A percentile compares a stretch with the other conserved stretches of the same genome.
These are phyloP conservation scores for Pangasius djambal DNA, from an alignment of 2,797 vertebrate genomes.

Conservation along the genomic window DNA sequence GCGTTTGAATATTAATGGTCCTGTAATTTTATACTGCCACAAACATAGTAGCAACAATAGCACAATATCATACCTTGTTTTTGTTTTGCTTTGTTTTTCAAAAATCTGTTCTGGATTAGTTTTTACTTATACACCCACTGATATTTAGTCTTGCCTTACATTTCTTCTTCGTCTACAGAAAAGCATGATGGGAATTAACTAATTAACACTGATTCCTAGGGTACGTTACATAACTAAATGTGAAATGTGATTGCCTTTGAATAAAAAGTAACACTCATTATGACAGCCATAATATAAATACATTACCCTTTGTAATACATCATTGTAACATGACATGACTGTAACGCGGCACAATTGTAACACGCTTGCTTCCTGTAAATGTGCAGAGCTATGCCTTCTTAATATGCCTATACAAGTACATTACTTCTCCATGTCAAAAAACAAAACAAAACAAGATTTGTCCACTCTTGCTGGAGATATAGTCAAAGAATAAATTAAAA, in stretches of 20 bases:
- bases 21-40: neutral
- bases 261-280: neutral
- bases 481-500: no score
- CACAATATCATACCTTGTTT: neutral
- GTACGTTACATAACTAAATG: neutral
- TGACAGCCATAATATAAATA: neutral
- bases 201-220: neutral
- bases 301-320: neutral
- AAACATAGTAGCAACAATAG: neutral
- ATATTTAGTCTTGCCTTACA: neutral
- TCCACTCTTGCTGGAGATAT: neutral
- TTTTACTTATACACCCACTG: neutral
- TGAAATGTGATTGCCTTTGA: no score
- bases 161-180: neutral
- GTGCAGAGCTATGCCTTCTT: neutral
- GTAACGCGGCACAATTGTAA: neutral
- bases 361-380: neutral
- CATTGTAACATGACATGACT: neutral
- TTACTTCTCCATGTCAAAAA: neutral
- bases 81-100: neutral
- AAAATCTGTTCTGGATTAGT: neutral
- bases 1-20: constrained; percentile 1
- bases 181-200: neutral
- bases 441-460: neutral
- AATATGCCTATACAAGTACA: neutral